These are phyloP conservation scores for Anastatus disparis DNA, from an alignment of 1,140 invertebrate genomes.

Conservation along the genomic window DNA sequence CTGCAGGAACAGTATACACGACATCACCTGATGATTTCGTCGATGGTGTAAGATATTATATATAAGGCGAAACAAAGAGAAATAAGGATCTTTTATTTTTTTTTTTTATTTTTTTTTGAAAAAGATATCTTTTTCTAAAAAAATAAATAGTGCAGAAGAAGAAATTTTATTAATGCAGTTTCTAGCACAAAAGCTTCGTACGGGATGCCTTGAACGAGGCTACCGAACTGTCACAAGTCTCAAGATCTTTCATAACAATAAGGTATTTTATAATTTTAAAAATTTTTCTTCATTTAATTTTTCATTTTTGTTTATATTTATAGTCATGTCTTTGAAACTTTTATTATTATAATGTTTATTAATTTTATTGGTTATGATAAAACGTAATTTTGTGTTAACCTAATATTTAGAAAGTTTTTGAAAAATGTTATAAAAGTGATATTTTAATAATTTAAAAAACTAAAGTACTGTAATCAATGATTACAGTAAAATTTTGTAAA, in stretches of 20 bases:
- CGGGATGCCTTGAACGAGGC: conserved; percentile 42
- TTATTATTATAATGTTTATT: no score
- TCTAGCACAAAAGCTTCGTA: conserved; percentile 28
- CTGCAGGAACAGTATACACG: neutral
- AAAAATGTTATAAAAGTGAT: no score
- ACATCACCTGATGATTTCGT: conserved; percentile 26
- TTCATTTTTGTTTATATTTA: no score
- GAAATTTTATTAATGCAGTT: conserved; percentile 31
- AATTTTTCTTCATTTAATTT: neutral
- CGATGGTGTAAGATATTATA: neutral
- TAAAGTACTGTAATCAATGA: no score
- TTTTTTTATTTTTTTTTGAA: neutral
- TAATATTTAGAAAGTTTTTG: no score
- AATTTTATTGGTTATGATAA: no score
- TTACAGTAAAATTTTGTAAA: no score
- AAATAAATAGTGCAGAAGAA: no score
- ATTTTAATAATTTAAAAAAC: no score
- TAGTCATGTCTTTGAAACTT: no score
- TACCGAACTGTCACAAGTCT: conserved; percentile 29
- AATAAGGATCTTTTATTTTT: neutral
- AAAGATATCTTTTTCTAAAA: no score
- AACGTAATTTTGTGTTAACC: no score
- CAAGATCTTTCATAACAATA: conserved; percentile 30
- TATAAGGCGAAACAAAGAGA: neutral
- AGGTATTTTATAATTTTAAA: conserved; percentile 15